These are phyloP conservation scores for Cryptophagus acutangulus DNA, from an alignment of 2,888 invertebrate species.

Conservation along the genomic window DNA sequence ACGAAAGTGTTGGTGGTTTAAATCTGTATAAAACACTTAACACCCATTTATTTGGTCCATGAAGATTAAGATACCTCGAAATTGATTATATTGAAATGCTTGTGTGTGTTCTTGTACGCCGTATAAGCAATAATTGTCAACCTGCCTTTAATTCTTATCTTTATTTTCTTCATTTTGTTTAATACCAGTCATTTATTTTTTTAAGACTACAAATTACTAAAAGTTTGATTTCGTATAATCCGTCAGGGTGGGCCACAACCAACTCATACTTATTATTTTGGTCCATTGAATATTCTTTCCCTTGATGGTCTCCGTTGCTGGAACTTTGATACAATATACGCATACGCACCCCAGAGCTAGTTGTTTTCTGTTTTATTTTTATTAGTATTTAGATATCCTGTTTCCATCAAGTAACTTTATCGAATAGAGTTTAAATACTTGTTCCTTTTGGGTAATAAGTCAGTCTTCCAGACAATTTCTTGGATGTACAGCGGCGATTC, in stretches of 20 bases:
- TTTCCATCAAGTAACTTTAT: too few relatives aligned
- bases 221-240: neutral
- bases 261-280: too few relatives aligned
- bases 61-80: conserved; percentile 6
- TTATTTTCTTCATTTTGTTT: conserved; percentile 9
- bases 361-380: neutral
- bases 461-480: neutral
- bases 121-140: conserved; percentile 7
- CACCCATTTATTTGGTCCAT: conserved; percentile 7
- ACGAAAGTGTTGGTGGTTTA: too few relatives aligned
- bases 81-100: conserved; percentile 8
- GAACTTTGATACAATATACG: too few relatives aligned
- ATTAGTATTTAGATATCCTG: neutral
- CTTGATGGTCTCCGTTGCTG: too few relatives aligned
- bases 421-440: too few relatives aligned
- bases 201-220: neutral
- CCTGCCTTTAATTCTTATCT: conserved; percentile 4
- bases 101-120: conserved; percentile 8
- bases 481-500: conserved; percentile 1
- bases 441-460: conserved; percentile 1
- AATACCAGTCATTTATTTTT: conserved; percentile 4
- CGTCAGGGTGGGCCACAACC: conserved; percentile 3
- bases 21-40: conserved; percentile 6
- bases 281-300: too few relatives aligned
- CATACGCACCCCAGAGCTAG: too few relatives aligned